These are phyloP conservation scores for Mus pahari DNA, from an alignment of 2,113 vertebrate species.

Conservation along the genomic window DNA sequence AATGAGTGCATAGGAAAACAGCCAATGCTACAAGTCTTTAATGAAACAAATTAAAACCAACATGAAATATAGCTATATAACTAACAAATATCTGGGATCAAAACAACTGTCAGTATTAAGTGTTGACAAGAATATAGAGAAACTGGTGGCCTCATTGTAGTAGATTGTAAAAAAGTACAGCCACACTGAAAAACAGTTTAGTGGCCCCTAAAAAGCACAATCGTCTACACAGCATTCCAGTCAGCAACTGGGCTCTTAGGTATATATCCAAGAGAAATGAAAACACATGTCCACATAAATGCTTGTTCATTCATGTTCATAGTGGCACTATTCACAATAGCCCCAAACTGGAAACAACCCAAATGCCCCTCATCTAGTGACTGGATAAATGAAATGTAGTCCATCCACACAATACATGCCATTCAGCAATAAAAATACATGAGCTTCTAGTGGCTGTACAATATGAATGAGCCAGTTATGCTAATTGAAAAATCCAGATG, in stretches of 20 bases:
- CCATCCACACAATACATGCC: not conserved
- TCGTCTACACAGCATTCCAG: not conserved
- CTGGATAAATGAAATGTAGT: not conserved
- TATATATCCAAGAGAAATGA: conserved; percentile 43
- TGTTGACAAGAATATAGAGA: not conserved
- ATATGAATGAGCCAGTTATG: conserved; percentile 5
- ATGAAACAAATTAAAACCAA: not conserved
- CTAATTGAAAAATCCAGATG: conserved; percentile 15
- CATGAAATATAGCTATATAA: not conserved
- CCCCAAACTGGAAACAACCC: not conserved
- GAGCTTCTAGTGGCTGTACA: not conserved
- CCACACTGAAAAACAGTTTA: not conserved
- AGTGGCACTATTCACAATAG: not conserved
- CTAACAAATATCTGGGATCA: not conserved
- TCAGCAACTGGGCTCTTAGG: not conserved
- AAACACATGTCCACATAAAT: not conserved
- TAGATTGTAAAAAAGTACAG: too few relatives aligned
- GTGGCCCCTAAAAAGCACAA: not conserved
- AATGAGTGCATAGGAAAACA: not conserved
- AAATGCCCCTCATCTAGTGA: not conserved
- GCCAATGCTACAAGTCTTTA: not conserved
- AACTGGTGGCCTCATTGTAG: not conserved
- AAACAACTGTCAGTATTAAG: not conserved
- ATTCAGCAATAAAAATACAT: conserved; percentile 16
- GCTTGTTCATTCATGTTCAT: not conserved